Conservation (phyloP, 2,888 invertebrate species). For the Pammene aurita region DNA sequence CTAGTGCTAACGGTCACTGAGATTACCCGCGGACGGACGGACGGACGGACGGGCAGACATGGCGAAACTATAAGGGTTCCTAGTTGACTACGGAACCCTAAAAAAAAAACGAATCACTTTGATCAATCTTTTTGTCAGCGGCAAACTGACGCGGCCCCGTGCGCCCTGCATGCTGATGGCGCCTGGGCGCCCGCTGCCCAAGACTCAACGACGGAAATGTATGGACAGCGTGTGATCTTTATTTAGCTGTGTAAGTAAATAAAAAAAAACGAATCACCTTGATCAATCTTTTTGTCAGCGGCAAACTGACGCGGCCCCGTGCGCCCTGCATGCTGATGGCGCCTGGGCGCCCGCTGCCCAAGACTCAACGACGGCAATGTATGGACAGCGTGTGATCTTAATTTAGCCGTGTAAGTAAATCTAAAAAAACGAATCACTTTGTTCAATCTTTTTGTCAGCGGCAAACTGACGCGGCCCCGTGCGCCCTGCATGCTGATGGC, state of each 20-base stretch:
- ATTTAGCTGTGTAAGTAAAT: too few relatives aligned
- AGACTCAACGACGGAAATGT: background rate
- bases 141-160: conserved; percentile 45
- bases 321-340: conserved; percentile 52
- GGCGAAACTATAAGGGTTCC: too few relatives aligned
- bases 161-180: conserved; percentile 52
- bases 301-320: conserved; percentile 44
- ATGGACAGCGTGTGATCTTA: conserved; percentile 53
- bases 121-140: conserved; percentile 42
- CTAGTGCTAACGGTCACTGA: too few relatives aligned
- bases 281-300: conserved; percentile 42
- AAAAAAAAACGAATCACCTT: background rate
- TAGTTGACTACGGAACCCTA: too few relatives aligned
- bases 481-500: conserved; percentile 53
- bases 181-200: conserved; percentile 24
- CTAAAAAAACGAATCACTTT: too few relatives aligned
- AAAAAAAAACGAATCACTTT: background rate
- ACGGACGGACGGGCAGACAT: too few relatives aligned
- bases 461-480: conserved; percentile 45
- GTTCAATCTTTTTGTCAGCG: conserved; percentile 56
- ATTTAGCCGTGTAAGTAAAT: too few relatives aligned
- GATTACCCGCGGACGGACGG: too few relatives aligned
- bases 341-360: conserved; percentile 25
- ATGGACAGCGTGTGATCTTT: background rate
- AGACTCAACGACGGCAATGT: background rate